These are phyloP conservation scores for Telmatochromis brachygnathus DNA, from an alignment of 2,113 vertebrate genomes.

Conservation along the genomic window DNA sequence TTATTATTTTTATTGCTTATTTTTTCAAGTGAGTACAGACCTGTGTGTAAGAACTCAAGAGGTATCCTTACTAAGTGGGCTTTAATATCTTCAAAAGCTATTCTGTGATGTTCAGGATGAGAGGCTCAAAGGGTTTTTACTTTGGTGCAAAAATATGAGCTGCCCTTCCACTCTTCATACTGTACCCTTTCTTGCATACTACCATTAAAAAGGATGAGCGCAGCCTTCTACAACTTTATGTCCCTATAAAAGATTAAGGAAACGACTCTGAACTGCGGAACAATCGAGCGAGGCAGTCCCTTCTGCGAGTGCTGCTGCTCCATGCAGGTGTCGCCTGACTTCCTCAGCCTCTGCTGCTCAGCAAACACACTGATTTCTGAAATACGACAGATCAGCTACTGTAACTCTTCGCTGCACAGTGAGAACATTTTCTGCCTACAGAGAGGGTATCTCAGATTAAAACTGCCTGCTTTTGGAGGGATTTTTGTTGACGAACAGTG, in stretches of 20 bases:
- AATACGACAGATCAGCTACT: not conserved
- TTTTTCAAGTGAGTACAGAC: not conserved
- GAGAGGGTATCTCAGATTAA: not conserved
- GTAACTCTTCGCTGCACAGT: not conserved
- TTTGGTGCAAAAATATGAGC: not conserved
- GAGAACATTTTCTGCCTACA: not conserved
- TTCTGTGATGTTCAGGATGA: not conserved
- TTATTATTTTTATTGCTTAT: no score
- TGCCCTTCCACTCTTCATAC: not conserved
- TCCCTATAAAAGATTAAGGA: slow-evolving; percentile 17
- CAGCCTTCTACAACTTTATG: not conserved
- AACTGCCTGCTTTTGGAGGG: not conserved
- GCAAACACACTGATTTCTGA: not conserved
- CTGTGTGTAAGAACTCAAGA: not conserved
- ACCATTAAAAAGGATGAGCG: not conserved
- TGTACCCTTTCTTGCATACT: not conserved
- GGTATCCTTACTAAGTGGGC: not conserved
- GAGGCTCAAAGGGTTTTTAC: not conserved
- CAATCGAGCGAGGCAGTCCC: not conserved
- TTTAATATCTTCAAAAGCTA: not conserved
- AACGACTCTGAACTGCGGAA: not conserved
- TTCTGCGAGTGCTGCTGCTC: not conserved
- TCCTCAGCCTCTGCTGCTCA: not conserved
- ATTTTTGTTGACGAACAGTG: not conserved
- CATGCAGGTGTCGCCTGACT: not conserved